Percentiles rank a stretch among this genome's conserved stretches.
Conservation (phyloP, 2,113 vertebrate species). For the Gadus macrocephalus region DNA sequence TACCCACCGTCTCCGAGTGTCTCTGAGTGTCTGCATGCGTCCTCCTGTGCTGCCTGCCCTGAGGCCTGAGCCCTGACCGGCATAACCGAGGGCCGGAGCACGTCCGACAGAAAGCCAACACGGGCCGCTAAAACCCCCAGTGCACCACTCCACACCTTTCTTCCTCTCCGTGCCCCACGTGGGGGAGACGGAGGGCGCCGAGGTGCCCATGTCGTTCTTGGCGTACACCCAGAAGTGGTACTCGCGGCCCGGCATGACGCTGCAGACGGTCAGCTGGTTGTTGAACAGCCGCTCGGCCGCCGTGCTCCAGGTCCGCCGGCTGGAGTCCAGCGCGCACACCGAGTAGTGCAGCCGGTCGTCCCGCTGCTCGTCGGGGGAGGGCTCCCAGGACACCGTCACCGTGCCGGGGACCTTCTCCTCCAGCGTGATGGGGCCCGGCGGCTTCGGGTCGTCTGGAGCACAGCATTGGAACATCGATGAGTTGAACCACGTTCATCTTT, state of each 20-base stretch:
- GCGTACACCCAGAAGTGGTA: slow-evolving; percentile 87
- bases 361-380: slow-evolving; percentile 81
- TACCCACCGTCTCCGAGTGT: no score
- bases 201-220: slow-evolving; percentile 82
- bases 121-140: background rate
- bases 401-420: slow-evolving; percentile 79
- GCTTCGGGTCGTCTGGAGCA: slow-evolving; percentile 76
- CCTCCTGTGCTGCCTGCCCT: no score
- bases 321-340: slow-evolving; percentile 75
- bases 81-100: no score
- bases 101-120: no score
- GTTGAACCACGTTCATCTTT: no score
- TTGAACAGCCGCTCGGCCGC: slow-evolving; percentile 81
- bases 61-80: no score
- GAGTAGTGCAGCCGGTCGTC: slow-evolving; percentile 78
- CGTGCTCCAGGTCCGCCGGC: slow-evolving; percentile 71
- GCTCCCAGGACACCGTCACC: slow-evolving; percentile 82
- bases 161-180: slow-evolving; percentile 73
- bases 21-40: no score
- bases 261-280: slow-evolving; percentile 81
- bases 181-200: slow-evolving; percentile 77
- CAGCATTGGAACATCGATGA: no score
- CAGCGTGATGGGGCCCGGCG: slow-evolving; percentile 78
- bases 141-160: slow-evolving; percentile 54
- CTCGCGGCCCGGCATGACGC: slow-evolving; percentile 76